Evolutionary conservation across 2,797 vertebrate species (phyloP), one percentile per base, ranked within the genome.

Genomic region (Austrolebias charrua): DNA sequence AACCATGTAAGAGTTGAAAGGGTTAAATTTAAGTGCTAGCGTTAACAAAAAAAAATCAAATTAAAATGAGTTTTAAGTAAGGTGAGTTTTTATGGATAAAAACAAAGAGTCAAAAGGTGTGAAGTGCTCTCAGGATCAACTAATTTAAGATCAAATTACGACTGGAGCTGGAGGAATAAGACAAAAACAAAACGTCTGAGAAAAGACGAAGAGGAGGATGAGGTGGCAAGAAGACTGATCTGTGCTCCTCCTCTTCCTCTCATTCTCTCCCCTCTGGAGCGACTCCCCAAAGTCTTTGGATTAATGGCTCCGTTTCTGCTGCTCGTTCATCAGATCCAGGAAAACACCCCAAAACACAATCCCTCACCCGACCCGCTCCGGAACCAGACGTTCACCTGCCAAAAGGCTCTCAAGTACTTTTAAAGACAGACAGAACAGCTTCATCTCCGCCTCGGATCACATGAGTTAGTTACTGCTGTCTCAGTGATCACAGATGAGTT

Each of bases 251-350:
- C 76, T 53, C 56, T 52, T 64, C 79, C 83, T 73, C 80, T 79
- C 73, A 38, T 31, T 55, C 76, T 55, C 66, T 48, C 69, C 86
- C 83, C 86, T 69, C 77, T 71, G n/a, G n/a, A 81, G 76, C 31
- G n/a, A 70, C 86, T 92, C 91, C 88, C 85, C 83, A 81, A 92
- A 86, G 91, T 81, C 86, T 83, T 81, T 90, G 90, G 91, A 94
- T 93, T 94, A 94, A 94, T 94, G 91, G 89, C 85, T 90, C 84
- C 85, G 70, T 84, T 81, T 70, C 83, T 71, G 81, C 81, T 84
- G 77, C 73, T 86, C 90, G 84, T 93, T 89, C 86, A 89, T 93
- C 92, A 92, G 79, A 80, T 76, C 79, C 79, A 76, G 78, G 72
- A 71, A 71, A 75, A 66, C 61, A 64, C 77, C 81, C 83, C 83